Conservation (phyloP, 2,797 vertebrate genomes). For the Liasis olivaceus region DNA sequence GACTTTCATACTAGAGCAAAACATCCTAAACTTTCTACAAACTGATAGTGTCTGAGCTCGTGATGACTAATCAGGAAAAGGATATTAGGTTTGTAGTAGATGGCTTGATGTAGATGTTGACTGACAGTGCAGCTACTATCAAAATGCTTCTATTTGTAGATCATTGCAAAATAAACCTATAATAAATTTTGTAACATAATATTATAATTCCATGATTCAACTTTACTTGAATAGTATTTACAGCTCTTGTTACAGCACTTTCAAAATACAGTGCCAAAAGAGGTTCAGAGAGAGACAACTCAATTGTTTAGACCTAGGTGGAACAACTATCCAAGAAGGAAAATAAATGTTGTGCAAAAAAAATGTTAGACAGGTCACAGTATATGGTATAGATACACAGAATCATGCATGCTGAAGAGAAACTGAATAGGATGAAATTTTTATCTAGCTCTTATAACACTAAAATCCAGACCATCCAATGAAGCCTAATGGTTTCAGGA, state of each 20-base stretch:
- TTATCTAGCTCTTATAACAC: neutral
- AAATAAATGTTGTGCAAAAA: neutral
- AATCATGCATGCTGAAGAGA: neutral
- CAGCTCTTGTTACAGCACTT: neutral
- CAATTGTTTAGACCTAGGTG: neutral
- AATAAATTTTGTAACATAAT: neutral
- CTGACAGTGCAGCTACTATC: neutral
- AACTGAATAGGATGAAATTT: neutral
- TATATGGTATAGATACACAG: neutral
- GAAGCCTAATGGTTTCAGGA: neutral
- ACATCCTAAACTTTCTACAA: neutral
- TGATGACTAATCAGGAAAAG: neutral
- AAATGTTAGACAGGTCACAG: no score
- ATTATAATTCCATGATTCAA: neutral
- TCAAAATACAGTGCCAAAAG: neutral
- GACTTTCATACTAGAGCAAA: neutral
- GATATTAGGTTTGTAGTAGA: neutral
- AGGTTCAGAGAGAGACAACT: neutral
- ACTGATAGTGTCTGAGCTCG: neutral
- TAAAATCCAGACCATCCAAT: neutral
- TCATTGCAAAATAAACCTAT: neutral
- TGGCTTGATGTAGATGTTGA: neutral
- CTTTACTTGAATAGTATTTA: neutral
- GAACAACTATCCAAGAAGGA: neutral
- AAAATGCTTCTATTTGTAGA: neutral